Evolutionary conservation across 2,888 invertebrate species (phyloP).

Genomic region (Drepana falcataria): DNA sequence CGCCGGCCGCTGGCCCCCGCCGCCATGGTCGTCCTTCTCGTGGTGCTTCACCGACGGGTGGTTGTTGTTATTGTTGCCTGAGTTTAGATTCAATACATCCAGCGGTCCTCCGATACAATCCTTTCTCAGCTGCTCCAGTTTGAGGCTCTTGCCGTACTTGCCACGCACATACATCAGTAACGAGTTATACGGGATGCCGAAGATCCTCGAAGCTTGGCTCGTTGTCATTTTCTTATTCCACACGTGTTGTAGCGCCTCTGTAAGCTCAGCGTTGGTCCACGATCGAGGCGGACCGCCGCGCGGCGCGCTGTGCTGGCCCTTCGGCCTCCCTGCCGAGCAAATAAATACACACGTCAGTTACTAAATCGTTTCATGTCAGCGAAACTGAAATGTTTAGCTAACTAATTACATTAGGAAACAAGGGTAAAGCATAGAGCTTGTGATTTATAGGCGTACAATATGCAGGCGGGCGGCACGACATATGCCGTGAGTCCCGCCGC

Average conservation of each 20-base stretch:
- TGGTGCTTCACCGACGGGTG: slow-evolving; percentile 75
- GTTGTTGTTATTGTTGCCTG: slow-evolving; percentile 80
- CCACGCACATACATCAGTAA: slow-evolving; percentile 94
- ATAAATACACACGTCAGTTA: slow-evolving; percentile 4
- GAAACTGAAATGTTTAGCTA: slow-evolving; percentile 36
- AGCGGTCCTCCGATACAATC: slow-evolving; percentile 92
- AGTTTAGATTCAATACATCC: slow-evolving; percentile 82
- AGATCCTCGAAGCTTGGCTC: slow-evolving; percentile 92
- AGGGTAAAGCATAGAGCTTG: slow-evolving; percentile 33
- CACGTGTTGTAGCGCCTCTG: slow-evolving; percentile 94
- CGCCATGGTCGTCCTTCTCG: slow-evolving; percentile 70
- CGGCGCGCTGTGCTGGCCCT: slow-evolving; percentile 94
- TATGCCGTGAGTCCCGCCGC: slow-evolving; percentile 56
- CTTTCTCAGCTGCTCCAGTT: slow-evolving; percentile 91
- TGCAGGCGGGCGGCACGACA: slow-evolving; percentile 59
- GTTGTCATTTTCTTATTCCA: slow-evolving; percentile 98
- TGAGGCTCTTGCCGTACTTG: slow-evolving; percentile 94
- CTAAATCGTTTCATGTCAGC: slow-evolving; percentile 1
- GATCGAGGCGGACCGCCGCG: slow-evolving; percentile 94
- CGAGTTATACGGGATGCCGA: slow-evolving; percentile 96
- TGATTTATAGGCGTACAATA: slow-evolving; percentile 56
- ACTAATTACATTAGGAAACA: slow-evolving; percentile 56
- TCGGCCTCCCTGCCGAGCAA: slow-evolving; percentile 84
- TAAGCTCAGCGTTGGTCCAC: slow-evolving; percentile 94
- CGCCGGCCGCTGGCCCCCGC: slow-evolving; percentile 77